Conservation (phyloP, 2,888 invertebrate species). For the Choristoneura rosaceana region DNA sequence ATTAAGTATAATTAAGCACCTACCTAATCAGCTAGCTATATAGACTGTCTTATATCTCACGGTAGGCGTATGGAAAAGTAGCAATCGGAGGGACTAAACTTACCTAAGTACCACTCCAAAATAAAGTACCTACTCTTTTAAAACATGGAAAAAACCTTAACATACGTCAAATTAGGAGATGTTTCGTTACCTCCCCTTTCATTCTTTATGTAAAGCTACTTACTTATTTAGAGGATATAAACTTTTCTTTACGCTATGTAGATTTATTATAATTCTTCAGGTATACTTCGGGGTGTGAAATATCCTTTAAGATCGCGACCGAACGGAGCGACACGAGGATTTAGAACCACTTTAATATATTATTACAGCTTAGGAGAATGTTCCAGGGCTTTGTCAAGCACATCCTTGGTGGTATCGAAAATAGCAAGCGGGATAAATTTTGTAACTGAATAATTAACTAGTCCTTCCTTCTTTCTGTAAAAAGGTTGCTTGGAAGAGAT, state of each 20-base stretch:
- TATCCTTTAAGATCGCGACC: constrained; percentile 27
- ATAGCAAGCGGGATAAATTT: background rate
- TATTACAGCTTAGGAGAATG: constrained; percentile 33
- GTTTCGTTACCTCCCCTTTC: constrained; percentile 17
- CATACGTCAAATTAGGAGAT: constrained; percentile 25
- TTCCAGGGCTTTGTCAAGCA: background rate
- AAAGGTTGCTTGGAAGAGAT: no score
- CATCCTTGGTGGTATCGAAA: background rate
- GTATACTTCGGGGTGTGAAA: constrained; percentile 29
- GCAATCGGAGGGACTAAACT: no score
- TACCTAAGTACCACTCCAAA: no score
- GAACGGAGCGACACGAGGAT: constrained; percentile 27
- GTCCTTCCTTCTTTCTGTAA: no score
- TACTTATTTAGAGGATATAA: constrained; percentile 17
- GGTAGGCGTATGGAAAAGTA: no score
- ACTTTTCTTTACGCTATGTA: constrained; percentile 38
- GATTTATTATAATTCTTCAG: constrained; percentile 40
- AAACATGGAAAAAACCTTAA: background rate
- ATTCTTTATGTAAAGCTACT: constrained; percentile 16
- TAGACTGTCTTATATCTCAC: no score
- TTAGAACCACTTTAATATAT: constrained; percentile 35
- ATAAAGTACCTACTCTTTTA: no score
- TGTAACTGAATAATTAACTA: no score
- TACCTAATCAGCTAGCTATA: background rate
- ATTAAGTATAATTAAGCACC: constrained; percentile 12